Evolutionary conservation across 1,140 invertebrate genomes (phyloP).

Genomic region (Holcopasites calliopsidis): DNA sequence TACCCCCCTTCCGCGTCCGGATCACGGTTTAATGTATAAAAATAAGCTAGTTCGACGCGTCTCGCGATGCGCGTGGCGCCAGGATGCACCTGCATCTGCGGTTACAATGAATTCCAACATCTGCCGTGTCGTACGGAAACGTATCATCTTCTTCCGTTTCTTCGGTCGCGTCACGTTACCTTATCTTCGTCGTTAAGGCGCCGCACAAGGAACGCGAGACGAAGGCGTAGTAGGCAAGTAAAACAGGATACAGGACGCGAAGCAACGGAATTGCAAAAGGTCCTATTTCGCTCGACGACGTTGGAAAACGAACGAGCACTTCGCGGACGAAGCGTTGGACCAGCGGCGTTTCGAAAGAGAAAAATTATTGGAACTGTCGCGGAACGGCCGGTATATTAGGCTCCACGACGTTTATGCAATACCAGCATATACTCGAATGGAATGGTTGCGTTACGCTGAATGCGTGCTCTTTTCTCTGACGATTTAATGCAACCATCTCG

Average conservation of each 20-base stretch:
- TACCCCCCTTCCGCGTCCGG: conserved; percentile 23
- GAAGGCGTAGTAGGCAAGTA: not conserved
- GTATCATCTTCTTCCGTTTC: not conserved
- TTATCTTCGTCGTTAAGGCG: not conserved
- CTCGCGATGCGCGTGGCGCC: not conserved
- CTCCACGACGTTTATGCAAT: conserved; percentile 41
- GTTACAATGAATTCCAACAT: conserved; percentile 16
- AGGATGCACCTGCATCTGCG: not conserved
- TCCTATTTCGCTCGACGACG: not conserved
- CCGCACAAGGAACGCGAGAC: too few relatives aligned
- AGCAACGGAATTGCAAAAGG: not conserved
- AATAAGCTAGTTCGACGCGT: conserved; percentile 59
- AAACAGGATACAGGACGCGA: not conserved
- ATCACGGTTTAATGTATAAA: conserved; percentile 67
- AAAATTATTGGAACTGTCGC: conserved; percentile 25
- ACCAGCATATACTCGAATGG: conserved; percentile 15
- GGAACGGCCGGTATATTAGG: conserved; percentile 1
- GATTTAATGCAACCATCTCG: conserved; percentile 54
- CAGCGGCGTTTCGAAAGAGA: conserved; percentile 1
- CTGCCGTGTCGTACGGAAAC: not conserved
- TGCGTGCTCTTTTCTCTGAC: conserved; percentile 43
- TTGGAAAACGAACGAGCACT: not conserved
- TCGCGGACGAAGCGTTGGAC: not conserved
- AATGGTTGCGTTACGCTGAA: conserved; percentile 33
- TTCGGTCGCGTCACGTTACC: not conserved